These are phyloP conservation scores for Ashinkailepas kermadecensis DNA, from an alignment of 2,888 invertebrate genomes.

Conservation along the genomic window DNA sequence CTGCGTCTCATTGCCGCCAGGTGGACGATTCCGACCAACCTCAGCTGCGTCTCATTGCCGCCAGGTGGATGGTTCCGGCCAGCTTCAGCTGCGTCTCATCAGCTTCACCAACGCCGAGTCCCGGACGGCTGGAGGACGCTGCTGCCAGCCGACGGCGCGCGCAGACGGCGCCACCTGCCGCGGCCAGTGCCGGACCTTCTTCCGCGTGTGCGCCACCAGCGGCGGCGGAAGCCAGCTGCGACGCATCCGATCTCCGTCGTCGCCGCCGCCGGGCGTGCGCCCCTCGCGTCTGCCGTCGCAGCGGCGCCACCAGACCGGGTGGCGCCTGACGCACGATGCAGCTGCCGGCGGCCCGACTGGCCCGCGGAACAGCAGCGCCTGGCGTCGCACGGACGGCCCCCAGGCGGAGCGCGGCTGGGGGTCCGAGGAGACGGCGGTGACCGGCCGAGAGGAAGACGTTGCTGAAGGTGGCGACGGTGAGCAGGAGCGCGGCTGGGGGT, in stretches of 20 bases:
- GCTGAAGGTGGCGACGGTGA: neutral
- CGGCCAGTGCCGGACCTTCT: constrained; percentile 33
- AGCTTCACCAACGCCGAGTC: constrained; percentile 32
- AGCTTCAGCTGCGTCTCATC: constrained; percentile 31
- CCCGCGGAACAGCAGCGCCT: too few species aligned
- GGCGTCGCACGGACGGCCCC: too few species aligned
- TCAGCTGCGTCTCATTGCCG: neutral
- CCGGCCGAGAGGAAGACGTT: neutral
- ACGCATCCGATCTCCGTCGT: constrained; percentile 26
- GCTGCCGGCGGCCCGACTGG: neutral
- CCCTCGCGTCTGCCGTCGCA: constrained; percentile 13
- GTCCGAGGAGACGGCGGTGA: neutral
- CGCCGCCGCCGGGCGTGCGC: constrained; percentile 18
- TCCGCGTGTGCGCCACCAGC: constrained; percentile 29
- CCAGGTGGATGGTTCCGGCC: constrained; percentile 31
- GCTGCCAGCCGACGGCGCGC: constrained; percentile 27
- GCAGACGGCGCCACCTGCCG: constrained; percentile 25
- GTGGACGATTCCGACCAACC: neutral
- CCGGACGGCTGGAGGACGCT: constrained; percentile 27
- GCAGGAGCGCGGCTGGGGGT: neutral
- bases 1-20: too few species aligned
- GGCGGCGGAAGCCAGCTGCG: neutral
- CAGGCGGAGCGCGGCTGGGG: neutral
- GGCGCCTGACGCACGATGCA: constrained; percentile 23
- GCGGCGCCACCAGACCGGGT: constrained; percentile 12